Percentiles rank a stretch among this genome's conserved stretches.
phyloP scores from a whole-genome alignment of 64 coral and sea anemone genomes.

The Anthopleura sola region DNA sequence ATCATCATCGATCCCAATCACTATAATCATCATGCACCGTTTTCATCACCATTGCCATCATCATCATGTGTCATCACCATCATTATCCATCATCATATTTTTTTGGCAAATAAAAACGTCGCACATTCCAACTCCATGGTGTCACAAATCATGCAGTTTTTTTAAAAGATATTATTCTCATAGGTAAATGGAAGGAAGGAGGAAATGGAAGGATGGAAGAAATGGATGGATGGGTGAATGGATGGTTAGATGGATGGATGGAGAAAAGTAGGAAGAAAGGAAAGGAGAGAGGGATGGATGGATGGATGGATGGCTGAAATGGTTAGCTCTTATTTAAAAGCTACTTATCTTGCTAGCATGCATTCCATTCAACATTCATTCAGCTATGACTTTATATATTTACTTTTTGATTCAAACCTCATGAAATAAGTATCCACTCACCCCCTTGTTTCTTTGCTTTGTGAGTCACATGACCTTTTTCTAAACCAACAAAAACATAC shows the following conservation, averaged over 20 bases:
- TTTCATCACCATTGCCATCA: no score
- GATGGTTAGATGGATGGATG: no score
- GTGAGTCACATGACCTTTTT: conserved; percentile 4
- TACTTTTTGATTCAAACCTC: not conserved
- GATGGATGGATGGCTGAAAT: no score
- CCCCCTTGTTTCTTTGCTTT: conserved; percentile 26
- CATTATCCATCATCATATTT: not conserved
- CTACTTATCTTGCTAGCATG: no score
- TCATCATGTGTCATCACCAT: no score
- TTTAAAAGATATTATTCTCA: not conserved
- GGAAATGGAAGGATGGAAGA: not conserved
- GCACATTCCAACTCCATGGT: conserved; percentile 4
- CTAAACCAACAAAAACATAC: not conserved
- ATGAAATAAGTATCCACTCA: not conserved
- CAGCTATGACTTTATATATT: no score
- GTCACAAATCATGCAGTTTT: not conserved
- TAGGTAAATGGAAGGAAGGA: not conserved
- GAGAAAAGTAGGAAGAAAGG: no score
- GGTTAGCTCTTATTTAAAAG: not conserved
- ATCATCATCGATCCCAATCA: not conserved
- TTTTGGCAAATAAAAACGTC: not conserved
- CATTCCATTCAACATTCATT: no score
- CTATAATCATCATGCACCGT: not conserved
- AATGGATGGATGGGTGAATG: no score
- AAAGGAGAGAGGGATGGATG: no score